phyloP scores from a whole-genome alignment of 2,113 vertebrate species.

The Gobiocypris rarus region DNA sequence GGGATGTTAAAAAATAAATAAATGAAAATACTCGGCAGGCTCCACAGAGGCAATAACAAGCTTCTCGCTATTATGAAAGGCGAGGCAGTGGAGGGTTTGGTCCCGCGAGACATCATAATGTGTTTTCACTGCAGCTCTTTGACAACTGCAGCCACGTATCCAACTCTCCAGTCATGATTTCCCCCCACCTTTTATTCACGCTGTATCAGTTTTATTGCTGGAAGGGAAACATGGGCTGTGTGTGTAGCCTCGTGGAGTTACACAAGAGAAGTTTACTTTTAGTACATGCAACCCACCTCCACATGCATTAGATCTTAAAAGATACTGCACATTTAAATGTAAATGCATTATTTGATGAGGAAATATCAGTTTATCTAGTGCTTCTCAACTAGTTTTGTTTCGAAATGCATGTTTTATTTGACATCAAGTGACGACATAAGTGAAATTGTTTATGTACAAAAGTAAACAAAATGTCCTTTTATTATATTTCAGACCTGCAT shows the following conservation, averaged over 20 bases:
- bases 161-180: conserved; percentile 39
- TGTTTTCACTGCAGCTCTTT: conserved; percentile 55
- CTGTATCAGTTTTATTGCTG: conserved; percentile 41
- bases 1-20: not conserved
- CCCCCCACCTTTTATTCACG: conserved; percentile 40
- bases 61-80: conserved; percentile 51
- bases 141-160: conserved; percentile 23
- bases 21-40: conserved; percentile 22
- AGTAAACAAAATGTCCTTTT: too few species aligned
- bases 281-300: not conserved
- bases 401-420: not conserved
- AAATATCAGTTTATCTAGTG: not conserved
- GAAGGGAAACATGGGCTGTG: conserved; percentile 5
- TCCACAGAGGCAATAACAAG: conserved; percentile 54
- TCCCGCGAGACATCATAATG: conserved; percentile 53
- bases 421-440: not conserved
- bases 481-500: too few species aligned
- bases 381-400: not conserved
- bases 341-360: not conserved
- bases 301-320: not conserved
- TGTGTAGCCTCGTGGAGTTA: conserved; percentile 13
- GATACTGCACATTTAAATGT: not conserved
- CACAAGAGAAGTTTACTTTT: conserved; percentile 29
- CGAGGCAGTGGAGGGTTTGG: conserved; percentile 46
- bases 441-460: not conserved